phyloP scores from a whole-genome alignment of 2,888 invertebrate species.

The Xestoiulus laeticollis region DNA sequence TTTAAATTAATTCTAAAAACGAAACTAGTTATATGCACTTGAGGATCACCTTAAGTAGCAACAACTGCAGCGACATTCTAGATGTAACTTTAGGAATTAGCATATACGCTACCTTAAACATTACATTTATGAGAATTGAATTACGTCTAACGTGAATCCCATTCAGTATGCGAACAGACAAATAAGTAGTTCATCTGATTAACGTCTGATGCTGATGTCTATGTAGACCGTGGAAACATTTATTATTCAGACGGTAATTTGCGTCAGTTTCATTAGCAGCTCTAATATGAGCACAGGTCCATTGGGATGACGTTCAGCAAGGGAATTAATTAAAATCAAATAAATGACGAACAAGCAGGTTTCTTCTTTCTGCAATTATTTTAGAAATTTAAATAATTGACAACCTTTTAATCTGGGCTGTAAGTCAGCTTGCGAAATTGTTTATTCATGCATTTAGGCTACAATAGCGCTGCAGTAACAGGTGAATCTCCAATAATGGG shows the following conservation, averaged over 20 bases:
- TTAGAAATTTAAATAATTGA: neutral
- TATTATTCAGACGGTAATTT: conserved; percentile 37
- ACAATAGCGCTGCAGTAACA: neutral
- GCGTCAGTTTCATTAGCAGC: conserved; percentile 18
- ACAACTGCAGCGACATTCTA: too few relatives aligned
- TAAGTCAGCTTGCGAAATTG: neutral
- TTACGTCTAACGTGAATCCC: neutral
- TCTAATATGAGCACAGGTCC: neutral
- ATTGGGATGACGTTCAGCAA: neutral
- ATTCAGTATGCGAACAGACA: neutral
- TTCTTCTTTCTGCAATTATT: neutral
- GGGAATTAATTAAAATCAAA: conserved; percentile 34
- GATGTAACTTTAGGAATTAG: neutral
- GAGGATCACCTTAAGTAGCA: too few relatives aligned
- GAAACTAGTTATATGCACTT: too few relatives aligned
- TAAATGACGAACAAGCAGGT: neutral
- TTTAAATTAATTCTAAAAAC: too few relatives aligned
- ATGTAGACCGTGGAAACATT: neutral
- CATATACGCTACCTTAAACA: neutral
- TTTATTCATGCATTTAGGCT: neutral
- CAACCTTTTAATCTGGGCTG: neutral
- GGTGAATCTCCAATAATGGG: neutral
- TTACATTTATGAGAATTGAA: neutral
- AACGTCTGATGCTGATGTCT: neutral
- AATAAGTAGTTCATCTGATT: neutral